These are phyloP conservation scores for Parapsyche elsis DNA, from an alignment of 1,140 invertebrate species.

Conservation along the genomic window DNA sequence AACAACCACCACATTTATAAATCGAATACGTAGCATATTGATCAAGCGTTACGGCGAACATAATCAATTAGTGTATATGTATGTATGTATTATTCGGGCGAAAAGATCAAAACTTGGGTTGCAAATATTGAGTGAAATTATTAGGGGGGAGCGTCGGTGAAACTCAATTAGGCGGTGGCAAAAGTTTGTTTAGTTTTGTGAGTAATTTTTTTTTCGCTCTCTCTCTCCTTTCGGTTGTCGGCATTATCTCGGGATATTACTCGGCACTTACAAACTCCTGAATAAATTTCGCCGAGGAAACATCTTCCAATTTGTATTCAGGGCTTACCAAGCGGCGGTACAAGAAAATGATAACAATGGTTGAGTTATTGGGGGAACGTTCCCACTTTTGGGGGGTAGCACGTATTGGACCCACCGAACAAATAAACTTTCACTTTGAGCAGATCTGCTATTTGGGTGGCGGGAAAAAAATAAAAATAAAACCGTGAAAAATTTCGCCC, in stretches of 20 bases:
- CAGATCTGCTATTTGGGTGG: neutral
- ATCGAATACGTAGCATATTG: neutral
- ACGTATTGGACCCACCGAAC: conserved; percentile 33
- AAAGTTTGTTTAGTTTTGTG: conserved; percentile 26
- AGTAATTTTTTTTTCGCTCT: conserved; percentile 6
- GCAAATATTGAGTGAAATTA: neutral
- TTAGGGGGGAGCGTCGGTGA: neutral
- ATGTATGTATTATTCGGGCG: neutral
- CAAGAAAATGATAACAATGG: conserved; percentile 39
- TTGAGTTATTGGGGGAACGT: conserved; percentile 32
- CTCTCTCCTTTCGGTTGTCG: conserved; percentile 20
- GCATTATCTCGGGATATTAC: conserved; percentile 22
- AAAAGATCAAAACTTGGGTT: no score
- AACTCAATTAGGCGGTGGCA: conserved; percentile 26
- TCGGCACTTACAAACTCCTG: conserved; percentile 36
- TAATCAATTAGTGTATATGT: neutral
- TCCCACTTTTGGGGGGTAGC: conserved; percentile 1
- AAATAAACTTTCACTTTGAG: conserved; percentile 33
- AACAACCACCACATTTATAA: neutral
- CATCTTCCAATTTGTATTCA: conserved; percentile 43
- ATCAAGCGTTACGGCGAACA: neutral
- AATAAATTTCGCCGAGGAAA: conserved; percentile 36
- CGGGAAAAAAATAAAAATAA: neutral
- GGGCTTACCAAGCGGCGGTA: conserved; percentile 20
- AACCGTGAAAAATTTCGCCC: neutral